Conservation (phyloP, 2,888 invertebrate species). For the Dermolepida albohirtum region DNA sequence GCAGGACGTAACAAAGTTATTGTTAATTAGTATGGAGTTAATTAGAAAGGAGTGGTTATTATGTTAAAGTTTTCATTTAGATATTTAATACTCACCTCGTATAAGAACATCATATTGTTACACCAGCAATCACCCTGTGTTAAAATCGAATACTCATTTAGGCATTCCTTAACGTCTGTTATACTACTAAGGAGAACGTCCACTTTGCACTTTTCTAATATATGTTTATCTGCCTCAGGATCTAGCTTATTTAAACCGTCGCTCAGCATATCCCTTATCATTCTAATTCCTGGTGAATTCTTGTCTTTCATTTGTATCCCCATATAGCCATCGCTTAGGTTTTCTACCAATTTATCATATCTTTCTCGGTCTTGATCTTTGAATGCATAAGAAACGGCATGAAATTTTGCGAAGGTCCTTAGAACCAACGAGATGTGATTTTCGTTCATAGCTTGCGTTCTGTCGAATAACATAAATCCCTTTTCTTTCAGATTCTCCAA, state of each 20-base stretch:
- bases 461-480: slow-evolving; percentile 59
- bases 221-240: not conserved
- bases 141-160: slow-evolving; percentile 37
- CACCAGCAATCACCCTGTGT: slow-evolving; percentile 48
- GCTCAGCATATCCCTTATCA: too few relatives aligned
- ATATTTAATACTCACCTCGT: slow-evolving; percentile 39
- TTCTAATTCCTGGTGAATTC: too few relatives aligned
- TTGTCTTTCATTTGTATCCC: too few relatives aligned
- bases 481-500: slow-evolving; percentile 59
- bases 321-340: too few relatives aligned
- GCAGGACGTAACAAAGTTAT: too few relatives aligned
- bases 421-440: slow-evolving; percentile 58
- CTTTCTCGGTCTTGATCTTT: slow-evolving; percentile 67
- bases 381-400: slow-evolving; percentile 72
- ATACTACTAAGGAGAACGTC: not conserved
- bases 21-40: too few relatives aligned
- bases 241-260: slow-evolving; percentile 3
- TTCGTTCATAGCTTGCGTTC: slow-evolving; percentile 62
- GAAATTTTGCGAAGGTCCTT: slow-evolving; percentile 65
- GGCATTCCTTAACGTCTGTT: not conserved
- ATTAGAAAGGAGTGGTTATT: too few relatives aligned
- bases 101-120: slow-evolving; percentile 48
- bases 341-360: slow-evolving; percentile 59
- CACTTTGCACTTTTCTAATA: not conserved
- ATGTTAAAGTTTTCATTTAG: too few relatives aligned